Percentiles rank a stretch among this genome's conserved stretches.
Conservation (phyloP, 2,888 invertebrate genomes). For the Caenorhabditis sp. region DNA sequence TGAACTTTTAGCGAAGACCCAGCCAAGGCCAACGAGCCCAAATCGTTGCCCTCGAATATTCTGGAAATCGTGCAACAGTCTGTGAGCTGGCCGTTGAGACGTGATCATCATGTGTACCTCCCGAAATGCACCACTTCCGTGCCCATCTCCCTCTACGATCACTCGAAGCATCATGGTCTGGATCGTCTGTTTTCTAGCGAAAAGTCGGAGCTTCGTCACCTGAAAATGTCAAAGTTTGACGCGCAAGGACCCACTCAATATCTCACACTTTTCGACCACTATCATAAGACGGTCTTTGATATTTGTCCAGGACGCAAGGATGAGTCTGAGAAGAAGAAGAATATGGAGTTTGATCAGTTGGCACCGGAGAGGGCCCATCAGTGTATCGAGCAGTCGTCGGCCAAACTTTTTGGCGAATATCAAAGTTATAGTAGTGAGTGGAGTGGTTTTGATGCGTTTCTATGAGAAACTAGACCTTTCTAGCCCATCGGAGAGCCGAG, state of each 20-base stretch:
- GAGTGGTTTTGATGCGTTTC: too few relatives aligned
- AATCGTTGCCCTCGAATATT: not conserved
- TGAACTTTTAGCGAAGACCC: not conserved
- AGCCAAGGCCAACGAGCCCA: not conserved
- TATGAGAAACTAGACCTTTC: too few relatives aligned
- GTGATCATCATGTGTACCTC: not conserved
- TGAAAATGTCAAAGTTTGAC: not conserved
- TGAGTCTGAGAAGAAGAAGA: too few relatives aligned
- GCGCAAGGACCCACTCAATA: too few relatives aligned
- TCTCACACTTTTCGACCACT: conserved; percentile 61
- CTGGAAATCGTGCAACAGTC: not conserved
- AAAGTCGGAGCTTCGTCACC: conserved; percentile 33
- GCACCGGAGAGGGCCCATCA: conserved; percentile 26
- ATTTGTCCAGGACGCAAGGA: not conserved
- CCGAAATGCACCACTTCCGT: conserved; percentile 47
- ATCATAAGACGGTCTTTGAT: conserved; percentile 54
- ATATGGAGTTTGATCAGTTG: conserved; percentile 29
- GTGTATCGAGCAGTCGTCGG: conserved; percentile 9
- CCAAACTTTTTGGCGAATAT: conserved; percentile 15
- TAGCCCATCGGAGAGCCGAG: too few relatives aligned
- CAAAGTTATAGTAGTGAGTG: too few relatives aligned
- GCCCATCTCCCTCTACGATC: conserved; percentile 41
- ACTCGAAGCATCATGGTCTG: conserved; percentile 32
- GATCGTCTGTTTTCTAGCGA: conserved; percentile 39
- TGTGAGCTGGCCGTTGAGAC: not conserved